Conservation (phyloP, 1,140 invertebrate species). For the Halictus rubicundus region DNA sequence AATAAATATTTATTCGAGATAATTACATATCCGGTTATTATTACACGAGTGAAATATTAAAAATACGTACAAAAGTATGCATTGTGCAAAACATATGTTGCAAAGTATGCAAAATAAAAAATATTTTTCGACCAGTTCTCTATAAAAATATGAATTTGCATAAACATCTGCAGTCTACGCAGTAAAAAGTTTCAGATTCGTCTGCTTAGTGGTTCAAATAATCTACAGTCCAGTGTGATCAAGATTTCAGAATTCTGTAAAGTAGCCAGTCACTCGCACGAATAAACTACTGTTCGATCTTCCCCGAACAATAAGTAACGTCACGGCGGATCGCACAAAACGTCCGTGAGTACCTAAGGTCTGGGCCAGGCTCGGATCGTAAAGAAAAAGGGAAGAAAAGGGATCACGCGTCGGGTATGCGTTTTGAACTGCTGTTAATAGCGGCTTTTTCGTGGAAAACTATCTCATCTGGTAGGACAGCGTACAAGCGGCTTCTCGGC, state of each 20-base stretch:
- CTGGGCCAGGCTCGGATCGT: not conserved
- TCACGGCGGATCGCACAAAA: not conserved
- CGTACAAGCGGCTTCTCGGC: not conserved
- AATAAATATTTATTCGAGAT: too few relatives aligned
- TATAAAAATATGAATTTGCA: too few relatives aligned
- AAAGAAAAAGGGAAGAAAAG: not conserved
- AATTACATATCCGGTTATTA: too few relatives aligned
- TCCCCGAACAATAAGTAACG: not conserved
- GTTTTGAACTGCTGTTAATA: conserved; percentile 16
- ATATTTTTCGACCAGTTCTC: too few relatives aligned
- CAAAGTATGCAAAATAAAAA: too few relatives aligned
- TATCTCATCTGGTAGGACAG: conserved; percentile 26
- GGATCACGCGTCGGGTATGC: conserved; percentile 12
- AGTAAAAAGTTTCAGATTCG: too few relatives aligned
- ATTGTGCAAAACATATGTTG: too few relatives aligned
- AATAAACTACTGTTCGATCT: not conserved
- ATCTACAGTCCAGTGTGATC: not conserved
- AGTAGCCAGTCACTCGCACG: not conserved
- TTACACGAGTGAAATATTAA: too few relatives aligned
- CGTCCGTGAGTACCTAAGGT: not conserved
- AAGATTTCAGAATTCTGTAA: not conserved
- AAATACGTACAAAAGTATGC: too few relatives aligned
- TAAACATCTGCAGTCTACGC: too few relatives aligned
- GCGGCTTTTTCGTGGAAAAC: conserved; percentile 38
- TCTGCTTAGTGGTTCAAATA: too few relatives aligned